phyloP scores from a whole-genome alignment of 2,113 vertebrate species.

The Pituophis catenifer region DNA sequence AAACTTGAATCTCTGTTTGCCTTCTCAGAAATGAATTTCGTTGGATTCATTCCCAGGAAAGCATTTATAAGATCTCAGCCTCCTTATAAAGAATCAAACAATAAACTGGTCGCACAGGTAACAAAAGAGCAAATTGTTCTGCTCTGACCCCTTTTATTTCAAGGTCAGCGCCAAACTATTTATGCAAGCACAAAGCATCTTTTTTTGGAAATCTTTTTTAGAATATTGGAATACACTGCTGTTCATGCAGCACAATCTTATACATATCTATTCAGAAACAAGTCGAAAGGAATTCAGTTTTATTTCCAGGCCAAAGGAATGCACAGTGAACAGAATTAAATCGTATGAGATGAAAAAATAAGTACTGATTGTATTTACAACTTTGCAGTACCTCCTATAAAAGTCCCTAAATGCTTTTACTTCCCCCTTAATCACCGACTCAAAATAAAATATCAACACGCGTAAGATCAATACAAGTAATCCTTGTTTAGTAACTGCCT shows the following conservation, averaged over 20 bases:
- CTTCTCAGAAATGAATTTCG: background rate
- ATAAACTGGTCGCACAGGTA: background rate
- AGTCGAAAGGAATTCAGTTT: background rate
- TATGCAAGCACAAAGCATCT: background rate
- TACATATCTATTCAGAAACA: background rate
- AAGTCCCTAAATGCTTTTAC: background rate
- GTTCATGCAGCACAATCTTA: background rate
- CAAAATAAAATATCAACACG: background rate
- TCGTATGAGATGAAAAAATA: background rate
- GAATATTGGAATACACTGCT: background rate
- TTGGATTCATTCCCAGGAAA: background rate
- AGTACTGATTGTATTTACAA: background rate
- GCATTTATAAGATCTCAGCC: background rate
- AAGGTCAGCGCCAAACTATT: background rate
- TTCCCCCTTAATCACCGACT: background rate
- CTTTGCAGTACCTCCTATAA: background rate
- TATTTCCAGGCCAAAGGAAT: background rate
- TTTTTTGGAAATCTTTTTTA: background rate
- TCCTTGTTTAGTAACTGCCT: background rate
- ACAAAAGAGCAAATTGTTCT: background rate
- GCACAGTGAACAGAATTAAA: background rate
- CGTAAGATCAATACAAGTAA: background rate
- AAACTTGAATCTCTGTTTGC: background rate
- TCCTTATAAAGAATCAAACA: background rate
- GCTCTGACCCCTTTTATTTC: background rate